Evolutionary conservation across 2,888 invertebrate species (phyloP).

Genomic region (Rhimphoctona megacephalus): DNA sequence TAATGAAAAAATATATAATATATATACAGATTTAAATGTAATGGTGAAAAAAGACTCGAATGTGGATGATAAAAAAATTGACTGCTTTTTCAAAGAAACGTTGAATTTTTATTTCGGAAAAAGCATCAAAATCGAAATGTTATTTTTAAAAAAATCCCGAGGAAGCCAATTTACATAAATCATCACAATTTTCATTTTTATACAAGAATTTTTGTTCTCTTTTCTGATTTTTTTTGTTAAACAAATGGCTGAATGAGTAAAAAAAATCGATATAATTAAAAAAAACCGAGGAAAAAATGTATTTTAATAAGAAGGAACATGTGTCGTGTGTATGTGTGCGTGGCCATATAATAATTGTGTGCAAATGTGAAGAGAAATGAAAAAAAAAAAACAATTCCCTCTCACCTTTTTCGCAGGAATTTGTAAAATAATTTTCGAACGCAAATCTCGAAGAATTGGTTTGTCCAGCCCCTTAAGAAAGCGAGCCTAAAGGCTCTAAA

Average conservation of each 20-base stretch:
- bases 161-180: neutral
- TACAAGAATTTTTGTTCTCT: neutral
- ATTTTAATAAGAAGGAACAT: constrained; percentile 70
- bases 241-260: neutral
- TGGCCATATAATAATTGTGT: constrained; percentile 35
- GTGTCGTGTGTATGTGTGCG: constrained; percentile 40
- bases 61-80: neutral
- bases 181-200: neutral
- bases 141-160: neutral
- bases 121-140: neutral
- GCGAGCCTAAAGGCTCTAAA: neutral
- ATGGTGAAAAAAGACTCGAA: neutral
- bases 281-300: constrained; percentile 65
- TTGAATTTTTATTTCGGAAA: neutral
- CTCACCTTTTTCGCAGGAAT: constrained; percentile 23
- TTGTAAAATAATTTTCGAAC: constrained; percentile 66
- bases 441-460: neutral
- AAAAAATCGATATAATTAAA: neutral
- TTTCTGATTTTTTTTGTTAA: neutral
- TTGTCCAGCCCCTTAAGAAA: neutral
- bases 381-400: too few species aligned
- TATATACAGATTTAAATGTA: neutral
- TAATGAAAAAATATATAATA: constrained; percentile 33
- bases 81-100: neutral
- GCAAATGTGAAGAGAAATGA: constrained; percentile 52